Base-by-base conservation (phyloP, 2,113 vertebrate genomes). In the Nibea coibor region DNA sequence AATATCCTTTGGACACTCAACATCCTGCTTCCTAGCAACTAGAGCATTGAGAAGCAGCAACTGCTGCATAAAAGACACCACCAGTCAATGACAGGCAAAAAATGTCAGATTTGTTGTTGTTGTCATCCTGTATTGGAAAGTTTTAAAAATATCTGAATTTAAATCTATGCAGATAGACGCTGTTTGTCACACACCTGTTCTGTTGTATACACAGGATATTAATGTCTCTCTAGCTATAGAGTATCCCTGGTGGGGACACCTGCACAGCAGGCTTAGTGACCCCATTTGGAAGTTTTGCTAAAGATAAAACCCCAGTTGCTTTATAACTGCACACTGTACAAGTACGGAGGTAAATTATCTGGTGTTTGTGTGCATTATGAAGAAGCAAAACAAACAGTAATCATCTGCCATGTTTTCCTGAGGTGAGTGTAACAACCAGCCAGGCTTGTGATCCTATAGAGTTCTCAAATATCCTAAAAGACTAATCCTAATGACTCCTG, bases 11-110 rank as follows among this genome's bases (percentile, higher is more conserved):
- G 62, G 82, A 80, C 72, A 81, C 74, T 72, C 84, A 67, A 80
- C 73, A 83, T 81, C 72, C 73, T 84, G 91, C 89, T 79, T 91
- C 93, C 78, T 92, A 93, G 90, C 91, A 94, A 94, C 91, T 78
- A 86, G 78, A 89, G 53, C 48, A 69, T 19, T 77, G 51, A 69
- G 39, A 68, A 81, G 74, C 10, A 47, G 62, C 59, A 71, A 82
- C 35, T 77, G 59, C 51, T 65, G 31, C 3, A 1, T 14, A 66
- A 82, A 31, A 72, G 20, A 50, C 39, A 50, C 19, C 35, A n/a
- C 26, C 35, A 39, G 35, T 61, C 11, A 53, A 22, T 69, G 54
- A 63, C 58, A 39, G 10, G 35, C 51, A 59, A n/a, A 65, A 0
- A 63, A 72, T 45, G 10, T 51, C 42, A 57, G 15, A 79, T 70